Percentiles rank a stretch among this genome's conserved stretches.
phyloP scores from a whole-genome alignment of 2,888 invertebrate species.

The Drosophila melanosoma region DNA sequence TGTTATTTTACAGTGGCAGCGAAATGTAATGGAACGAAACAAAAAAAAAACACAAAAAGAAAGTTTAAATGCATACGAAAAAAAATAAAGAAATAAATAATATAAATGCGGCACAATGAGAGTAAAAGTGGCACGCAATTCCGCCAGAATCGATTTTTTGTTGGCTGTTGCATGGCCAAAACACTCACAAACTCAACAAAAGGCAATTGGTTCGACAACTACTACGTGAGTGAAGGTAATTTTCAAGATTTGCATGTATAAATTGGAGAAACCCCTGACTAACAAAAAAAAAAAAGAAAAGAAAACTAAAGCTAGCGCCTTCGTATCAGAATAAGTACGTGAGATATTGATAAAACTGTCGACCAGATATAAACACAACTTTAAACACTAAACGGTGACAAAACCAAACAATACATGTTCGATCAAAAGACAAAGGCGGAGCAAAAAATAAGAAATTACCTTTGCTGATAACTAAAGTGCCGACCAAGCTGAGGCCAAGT shows the following conservation, averaged over 20 bases:
- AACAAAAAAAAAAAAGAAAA: conserved; percentile 22
- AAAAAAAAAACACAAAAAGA: conserved; percentile 28
- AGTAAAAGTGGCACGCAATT: conserved; percentile 68
- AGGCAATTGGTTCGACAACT: conserved; percentile 6
- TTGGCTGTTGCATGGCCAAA: conserved; percentile 14
- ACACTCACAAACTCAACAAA: conserved; percentile 22
- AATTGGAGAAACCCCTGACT: conserved; percentile 34
- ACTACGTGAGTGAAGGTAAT: conserved; percentile 71
- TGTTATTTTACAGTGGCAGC: conserved; percentile 6
- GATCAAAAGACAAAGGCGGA: conserved; percentile 13
- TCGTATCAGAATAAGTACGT: conserved; percentile 49
- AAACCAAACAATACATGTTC: conserved; percentile 20
- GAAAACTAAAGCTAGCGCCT: conserved; percentile 29
- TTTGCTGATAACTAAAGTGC: conserved; percentile 29
- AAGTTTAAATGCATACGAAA: conserved; percentile 41
- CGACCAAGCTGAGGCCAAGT: conserved; percentile 27
- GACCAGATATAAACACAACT: conserved; percentile 36
- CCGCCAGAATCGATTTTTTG: conserved; percentile 56
- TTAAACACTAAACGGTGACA: conserved; percentile 30
- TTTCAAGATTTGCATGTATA: conserved; percentile 57
- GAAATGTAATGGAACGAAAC: conserved; percentile 14
- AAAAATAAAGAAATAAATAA: conserved; percentile 19
- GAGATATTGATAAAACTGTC: conserved; percentile 53
- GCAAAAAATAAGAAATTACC: conserved; percentile 9
- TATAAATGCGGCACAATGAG: conserved; percentile 43